Percentiles rank a stretch among this genome's conserved stretches.
Evolutionary conservation across 2,113 vertebrate genomes (phyloP).

Genomic region (Silurus asotus): DNA sequence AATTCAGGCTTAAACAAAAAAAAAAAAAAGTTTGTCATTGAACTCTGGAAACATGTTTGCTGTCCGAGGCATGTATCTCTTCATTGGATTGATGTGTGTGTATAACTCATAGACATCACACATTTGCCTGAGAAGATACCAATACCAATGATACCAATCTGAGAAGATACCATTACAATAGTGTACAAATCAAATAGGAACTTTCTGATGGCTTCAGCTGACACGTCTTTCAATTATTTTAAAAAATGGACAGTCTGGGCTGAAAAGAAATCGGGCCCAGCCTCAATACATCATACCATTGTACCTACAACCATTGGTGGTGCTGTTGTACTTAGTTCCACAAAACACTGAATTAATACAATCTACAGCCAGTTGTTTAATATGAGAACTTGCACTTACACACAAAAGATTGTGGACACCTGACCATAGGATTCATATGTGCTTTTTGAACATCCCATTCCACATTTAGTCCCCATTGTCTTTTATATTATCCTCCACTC

Average conservation of each 20-base stretch:
- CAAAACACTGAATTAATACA: neutral
- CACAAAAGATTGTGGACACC: too few species aligned
- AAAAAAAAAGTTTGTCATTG: neutral
- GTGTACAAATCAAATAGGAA: neutral
- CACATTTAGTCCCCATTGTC: too few species aligned
- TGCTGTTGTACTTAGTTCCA: neutral
- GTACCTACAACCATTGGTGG: neutral
- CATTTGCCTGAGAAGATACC: neutral
- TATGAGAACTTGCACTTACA: too few species aligned
- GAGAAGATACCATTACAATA: neutral
- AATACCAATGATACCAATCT: neutral
- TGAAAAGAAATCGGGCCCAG: neutral
- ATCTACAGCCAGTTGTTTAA: too few species aligned
- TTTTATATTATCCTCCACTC: too few species aligned
- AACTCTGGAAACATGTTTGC: neutral
- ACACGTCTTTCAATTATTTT: neutral
- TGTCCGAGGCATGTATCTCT: neutral
- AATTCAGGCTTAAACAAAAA: neutral
- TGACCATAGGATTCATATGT: too few species aligned
- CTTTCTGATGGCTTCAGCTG: neutral
- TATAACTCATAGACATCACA: neutral
- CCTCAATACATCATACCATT: neutral
- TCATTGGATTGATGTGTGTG: neutral
- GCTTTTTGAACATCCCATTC: too few species aligned
- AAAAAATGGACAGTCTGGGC: neutral